Base-by-base conservation (phyloP, 2,113 vertebrate species). In the Pachycephala philippinensis region DNA sequence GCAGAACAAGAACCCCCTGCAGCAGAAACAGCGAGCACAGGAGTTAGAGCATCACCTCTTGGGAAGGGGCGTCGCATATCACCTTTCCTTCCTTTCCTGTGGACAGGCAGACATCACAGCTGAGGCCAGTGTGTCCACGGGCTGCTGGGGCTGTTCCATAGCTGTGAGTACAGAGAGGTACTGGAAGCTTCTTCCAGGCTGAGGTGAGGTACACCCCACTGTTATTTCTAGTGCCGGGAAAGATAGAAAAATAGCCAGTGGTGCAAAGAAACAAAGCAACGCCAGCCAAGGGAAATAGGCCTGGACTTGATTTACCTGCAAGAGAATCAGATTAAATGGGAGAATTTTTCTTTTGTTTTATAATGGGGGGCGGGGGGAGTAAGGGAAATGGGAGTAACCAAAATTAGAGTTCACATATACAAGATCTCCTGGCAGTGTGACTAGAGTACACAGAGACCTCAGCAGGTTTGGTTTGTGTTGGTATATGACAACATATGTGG, bases 351-450 rank as follows among this genome's bases (percentile, higher is more conserved):
- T 85, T 45, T 45, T 60, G 19, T 45, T 89, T 65, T 49, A 40
- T 15, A 4, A 21, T 23, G 19, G 31, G 1, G 2, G 11, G 1
- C 0, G 1, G 1, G 5, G 3, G 7, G 4, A 39, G 39, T 24
- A 39, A 72, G n/a, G 5, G 18, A 59, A 82, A 54, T 19, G 7
- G 4, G 15, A 88, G 22, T 27, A 75, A 31, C n/a, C 33, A 56
- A 9, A 27, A 13, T 44, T 14, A 54, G 18, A 19, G 28, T 54
- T 47, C 19, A 22, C 10, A 69, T 23, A 50, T 31, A 53, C 16
- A 30, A 39, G 9, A 50, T n/a, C 17, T 70, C 40, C 27, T 56
- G 69, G n/a, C 44, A 80, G 27, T 21, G 13, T 1, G 2, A 50
- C 33, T 30, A 10, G 28, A 83, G 42, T 10, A 42, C 49, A 45